These are phyloP conservation scores for Leptopilina myrica DNA, from an alignment of 2,888 invertebrate genomes.

Conservation along the genomic window DNA sequence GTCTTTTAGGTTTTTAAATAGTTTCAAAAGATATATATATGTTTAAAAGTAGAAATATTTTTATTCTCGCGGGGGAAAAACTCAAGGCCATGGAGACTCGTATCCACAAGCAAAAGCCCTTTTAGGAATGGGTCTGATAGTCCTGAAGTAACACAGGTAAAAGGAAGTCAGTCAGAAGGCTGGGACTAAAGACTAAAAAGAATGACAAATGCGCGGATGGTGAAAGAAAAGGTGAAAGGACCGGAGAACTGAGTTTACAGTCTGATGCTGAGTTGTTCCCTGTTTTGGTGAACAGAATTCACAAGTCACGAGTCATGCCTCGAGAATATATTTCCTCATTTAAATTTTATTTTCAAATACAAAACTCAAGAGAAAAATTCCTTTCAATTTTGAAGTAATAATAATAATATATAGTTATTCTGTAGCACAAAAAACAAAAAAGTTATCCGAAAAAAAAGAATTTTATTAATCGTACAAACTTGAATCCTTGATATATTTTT, in stretches of 20 bases:
- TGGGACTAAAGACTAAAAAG: constrained; percentile 61
- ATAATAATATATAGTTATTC: too few relatives aligned
- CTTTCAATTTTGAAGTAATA: background rate
- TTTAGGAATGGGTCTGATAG: constrained; percentile 50
- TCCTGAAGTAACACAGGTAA: constrained; percentile 64
- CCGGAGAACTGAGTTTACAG: constrained; percentile 40
- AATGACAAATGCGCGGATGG: constrained; percentile 71
- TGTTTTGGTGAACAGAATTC: constrained; percentile 37
- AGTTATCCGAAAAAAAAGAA: too few relatives aligned
- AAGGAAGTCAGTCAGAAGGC: constrained; percentile 68
- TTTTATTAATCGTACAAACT: too few relatives aligned
- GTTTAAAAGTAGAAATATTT: background rate
- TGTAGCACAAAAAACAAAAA: too few relatives aligned
- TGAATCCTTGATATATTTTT: too few relatives aligned
- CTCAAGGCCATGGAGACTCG: constrained; percentile 53
- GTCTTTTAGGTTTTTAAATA: background rate
- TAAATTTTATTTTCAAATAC: constrained; percentile 5
- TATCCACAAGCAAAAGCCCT: constrained; percentile 51
- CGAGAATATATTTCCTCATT: constrained; percentile 17
- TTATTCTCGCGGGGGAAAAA: constrained; percentile 39
- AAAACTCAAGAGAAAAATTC: background rate
- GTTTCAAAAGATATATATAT: background rate
- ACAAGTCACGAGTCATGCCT: constrained; percentile 14
- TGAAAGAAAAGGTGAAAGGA: constrained; percentile 58
- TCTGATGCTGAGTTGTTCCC: constrained; percentile 21